phyloP scores from a whole-genome alignment of 2,888 invertebrate genomes.

The Protonemura montana region DNA sequence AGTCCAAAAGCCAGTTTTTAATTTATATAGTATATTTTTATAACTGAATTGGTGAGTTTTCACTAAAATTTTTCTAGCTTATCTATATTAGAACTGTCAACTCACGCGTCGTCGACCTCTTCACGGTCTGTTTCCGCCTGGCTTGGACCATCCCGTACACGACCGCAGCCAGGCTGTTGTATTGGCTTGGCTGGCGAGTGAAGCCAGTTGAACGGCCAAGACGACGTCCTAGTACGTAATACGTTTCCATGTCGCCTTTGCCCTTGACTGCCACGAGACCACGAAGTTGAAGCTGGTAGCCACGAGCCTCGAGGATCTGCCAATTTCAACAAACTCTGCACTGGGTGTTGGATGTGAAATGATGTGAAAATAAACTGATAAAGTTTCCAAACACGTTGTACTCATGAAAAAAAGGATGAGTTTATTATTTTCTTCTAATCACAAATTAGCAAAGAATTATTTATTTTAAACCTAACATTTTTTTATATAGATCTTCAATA shows the following conservation, averaged over 20 bases:
- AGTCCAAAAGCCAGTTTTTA: no score
- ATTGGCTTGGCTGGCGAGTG: slow-evolving; percentile 73
- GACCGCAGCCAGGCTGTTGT: slow-evolving; percentile 83
- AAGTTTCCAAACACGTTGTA: no score
- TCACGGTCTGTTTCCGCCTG: slow-evolving; percentile 71
- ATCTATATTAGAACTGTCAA: slow-evolving; percentile 8
- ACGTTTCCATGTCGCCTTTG: slow-evolving; percentile 96
- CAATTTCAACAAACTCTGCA: slow-evolving; percentile 45
- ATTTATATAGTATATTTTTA: no score
- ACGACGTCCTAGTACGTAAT: slow-evolving; percentile 79
- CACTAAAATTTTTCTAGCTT: no score
- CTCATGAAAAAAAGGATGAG: no score
- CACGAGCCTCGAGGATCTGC: slow-evolving; percentile 77
- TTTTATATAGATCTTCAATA: no score
- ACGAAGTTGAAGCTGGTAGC: slow-evolving; percentile 78
- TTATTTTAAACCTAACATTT: no score
- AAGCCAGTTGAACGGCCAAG: slow-evolving; percentile 66
- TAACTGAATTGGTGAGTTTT: no score
- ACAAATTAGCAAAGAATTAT: no score
- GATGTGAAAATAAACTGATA: no score
- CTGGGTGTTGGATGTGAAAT: no score
- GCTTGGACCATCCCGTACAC: slow-evolving; percentile 91
- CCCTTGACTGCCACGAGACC: slow-evolving; percentile 92
- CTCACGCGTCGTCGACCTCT: slow-evolving; percentile 47
- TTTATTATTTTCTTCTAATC: no score